A percentile compares a stretch with the other conserved stretches of the same genome.
These are phyloP conservation scores for Pecten maximus DNA, from an alignment of 2,888 invertebrate species.

Conservation along the genomic window DNA sequence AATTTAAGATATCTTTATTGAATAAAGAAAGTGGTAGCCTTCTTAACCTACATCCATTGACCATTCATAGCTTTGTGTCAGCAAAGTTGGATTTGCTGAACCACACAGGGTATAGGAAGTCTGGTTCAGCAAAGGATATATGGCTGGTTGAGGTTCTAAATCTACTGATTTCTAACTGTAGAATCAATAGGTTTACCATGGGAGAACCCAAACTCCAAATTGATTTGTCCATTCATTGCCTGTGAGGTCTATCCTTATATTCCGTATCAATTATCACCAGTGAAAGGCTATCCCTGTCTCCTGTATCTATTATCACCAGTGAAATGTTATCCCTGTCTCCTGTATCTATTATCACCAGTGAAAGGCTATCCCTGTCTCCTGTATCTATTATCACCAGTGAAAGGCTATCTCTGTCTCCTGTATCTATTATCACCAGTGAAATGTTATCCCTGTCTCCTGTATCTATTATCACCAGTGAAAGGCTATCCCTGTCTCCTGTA, in stretches of 20 bases:
- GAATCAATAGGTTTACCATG: not conserved
- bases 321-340: too few relatives aligned
- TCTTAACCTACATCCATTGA: not conserved
- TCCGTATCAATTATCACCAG: not conserved
- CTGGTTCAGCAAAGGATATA: not conserved
- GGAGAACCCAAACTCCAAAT: not conserved
- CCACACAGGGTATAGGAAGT: not conserved
- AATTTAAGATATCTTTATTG: too few relatives aligned
- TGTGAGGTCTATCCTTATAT: not conserved
- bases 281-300: not conserved
- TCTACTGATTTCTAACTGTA: not conserved
- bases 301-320: not conserved
- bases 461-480: too few relatives aligned
- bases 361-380: too few relatives aligned
- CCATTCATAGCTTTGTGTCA: not conserved
- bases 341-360: too few relatives aligned
- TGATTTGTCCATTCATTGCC: conserved; percentile 4
- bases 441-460: too few relatives aligned
- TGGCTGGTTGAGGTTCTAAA: not conserved
- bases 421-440: too few relatives aligned
- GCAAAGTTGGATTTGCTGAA: not conserved
- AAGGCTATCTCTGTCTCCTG: too few relatives aligned
- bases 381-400: too few relatives aligned
- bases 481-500: too few relatives aligned
- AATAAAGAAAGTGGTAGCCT: too few relatives aligned